Evolutionary conservation across 2,113 vertebrate species (phyloP).

Genomic region (Atherinomorus stipes): DNA sequence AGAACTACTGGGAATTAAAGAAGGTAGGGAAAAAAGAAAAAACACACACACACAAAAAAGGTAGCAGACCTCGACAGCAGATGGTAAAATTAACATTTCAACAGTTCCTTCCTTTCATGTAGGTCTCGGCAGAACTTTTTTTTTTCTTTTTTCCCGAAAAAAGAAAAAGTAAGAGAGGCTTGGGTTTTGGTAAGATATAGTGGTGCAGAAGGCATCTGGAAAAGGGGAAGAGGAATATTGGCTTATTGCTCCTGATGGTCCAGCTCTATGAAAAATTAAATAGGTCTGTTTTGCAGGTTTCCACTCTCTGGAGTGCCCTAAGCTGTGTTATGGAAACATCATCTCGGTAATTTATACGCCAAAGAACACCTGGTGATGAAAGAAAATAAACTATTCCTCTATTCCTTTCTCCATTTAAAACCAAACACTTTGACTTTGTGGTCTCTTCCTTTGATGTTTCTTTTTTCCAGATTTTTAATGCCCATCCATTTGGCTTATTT

Average conservation of each 20-base stretch:
- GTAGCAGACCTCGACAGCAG: conserved; percentile 96
- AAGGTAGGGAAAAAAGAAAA: conserved; percentile 76
- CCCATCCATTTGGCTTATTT: conserved; percentile 58
- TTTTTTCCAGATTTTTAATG: conserved; percentile 57
- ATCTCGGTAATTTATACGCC: conserved; percentile 93
- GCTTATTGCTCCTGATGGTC: conserved; percentile 96
- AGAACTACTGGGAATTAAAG: conserved; percentile 92
- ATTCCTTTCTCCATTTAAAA: conserved; percentile 64
- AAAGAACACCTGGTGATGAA: conserved; percentile 94
- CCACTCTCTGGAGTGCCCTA: conserved; percentile 90
- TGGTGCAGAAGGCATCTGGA: conserved; percentile 97
- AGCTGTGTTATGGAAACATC: conserved; percentile 96
- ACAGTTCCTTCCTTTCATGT: conserved; percentile 97
- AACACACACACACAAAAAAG: conserved; percentile 81
- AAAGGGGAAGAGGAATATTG: conserved; percentile 95
- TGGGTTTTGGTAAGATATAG: conserved; percentile 90
- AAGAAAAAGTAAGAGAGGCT: conserved; percentile 81
- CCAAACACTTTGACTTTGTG: conserved; percentile 59
- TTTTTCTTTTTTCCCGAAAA: conserved; percentile 81
- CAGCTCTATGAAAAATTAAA: conserved; percentile 98
- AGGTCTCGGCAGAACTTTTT: conserved; percentile 91
- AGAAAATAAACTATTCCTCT: conserved; percentile 84
- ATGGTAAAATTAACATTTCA: conserved; percentile 99
- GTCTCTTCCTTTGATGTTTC: conserved; percentile 62
- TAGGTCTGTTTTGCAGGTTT: conserved; percentile 95